Base-by-base conservation (phyloP, 2,797 vertebrate species). In the Bradypodion ventrale region DNA sequence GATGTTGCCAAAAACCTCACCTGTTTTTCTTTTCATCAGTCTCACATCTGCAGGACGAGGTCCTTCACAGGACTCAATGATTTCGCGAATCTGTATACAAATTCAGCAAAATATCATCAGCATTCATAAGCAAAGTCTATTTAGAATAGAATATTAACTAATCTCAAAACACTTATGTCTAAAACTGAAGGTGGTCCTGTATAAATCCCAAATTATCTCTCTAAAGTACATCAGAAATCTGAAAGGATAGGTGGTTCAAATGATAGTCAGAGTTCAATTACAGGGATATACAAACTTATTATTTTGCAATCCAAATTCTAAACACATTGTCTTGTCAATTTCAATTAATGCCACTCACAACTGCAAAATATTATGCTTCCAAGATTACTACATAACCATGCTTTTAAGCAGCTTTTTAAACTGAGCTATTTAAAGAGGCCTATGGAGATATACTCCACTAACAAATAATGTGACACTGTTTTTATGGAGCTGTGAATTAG, bases 1-100 rank as follows among this genome's bases (percentile, higher is more conserved):
- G 70, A 90, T 82, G 95, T 89, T 89, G 79, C 78, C 93, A 95
- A 87, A 93, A 92, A 89, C 95, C 99, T 99, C 98, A 99, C 99
- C 99, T 98, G 98, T 98, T 95, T 98, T 98, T 97, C 98, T 98
- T 83, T 98, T 99, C 98, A 99, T 99, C 95, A 99, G 97, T 93
- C 98, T 97, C 94, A 99, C 98, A 93, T 99, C 99, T 85, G 98
- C 97, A 92, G 98, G 98, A 96, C 99, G 98, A 82, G 98, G 98
- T 75, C 98, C 98, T 95, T 99, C 98, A 92, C 99, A 96, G 88
- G 97, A 97, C 87, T 99, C 98, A 93, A 99, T 97, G 91, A 98
- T 94, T 87, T 97, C 98, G 66, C 97, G 98, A 93, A 99, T 98
- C 99, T 99, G 94, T 1, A 6, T 63, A 74, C 85, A 83, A 91